Base-by-base conservation (phyloP, 2,888 invertebrate genomes). In the Strigamia transsilvanica region DNA sequence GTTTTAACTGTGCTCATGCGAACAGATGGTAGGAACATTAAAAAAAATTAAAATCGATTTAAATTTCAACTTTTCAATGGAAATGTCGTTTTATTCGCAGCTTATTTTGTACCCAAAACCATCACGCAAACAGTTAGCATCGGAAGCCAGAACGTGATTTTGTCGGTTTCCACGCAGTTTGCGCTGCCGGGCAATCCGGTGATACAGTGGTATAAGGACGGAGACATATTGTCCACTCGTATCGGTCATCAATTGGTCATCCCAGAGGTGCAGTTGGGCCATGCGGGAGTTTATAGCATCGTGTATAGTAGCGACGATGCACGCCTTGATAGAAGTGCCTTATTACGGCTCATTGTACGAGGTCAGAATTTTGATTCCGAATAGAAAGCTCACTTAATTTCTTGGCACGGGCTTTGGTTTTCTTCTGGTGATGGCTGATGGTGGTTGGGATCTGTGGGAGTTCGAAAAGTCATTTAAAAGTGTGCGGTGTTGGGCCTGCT, bases 281-380 rank as follows among this genome's bases (percentile, higher is more conserved):
- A 81, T 42, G 81, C 81, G 81, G 81, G 81, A 32, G 38, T 81
- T 61, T 81, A 81, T 61, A 81, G 66, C 66, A 42, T 66, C 61
- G 61, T 81, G 21, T 81, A 81, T 34, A 56, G 66, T 18, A 32
- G 32, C 23, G 41, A 34, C 34, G 66, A 81, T 66, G 81, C 66
- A 18, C 61, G 66, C 32, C 34, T 81, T 56, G 81, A 81, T 42
- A 61, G 66, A 81, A 32, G 81, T 66, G 81, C 81, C 81, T 66
- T 81, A 66, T 38, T 81, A 27, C 51, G 81, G 66, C 66, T 81
- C 66, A 81, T 81, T 81, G 81, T 81, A 38, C 34, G 81, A 81
- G 61, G 81, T 81, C 32, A 81, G 80, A 21, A 42, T 34, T 80
- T 42, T 80, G 34, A 80, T 34, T 80, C 12, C 15, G 7, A 21